Base-by-base conservation (phyloP, 1,140 invertebrate species). In the Plutomurus gul region DNA sequence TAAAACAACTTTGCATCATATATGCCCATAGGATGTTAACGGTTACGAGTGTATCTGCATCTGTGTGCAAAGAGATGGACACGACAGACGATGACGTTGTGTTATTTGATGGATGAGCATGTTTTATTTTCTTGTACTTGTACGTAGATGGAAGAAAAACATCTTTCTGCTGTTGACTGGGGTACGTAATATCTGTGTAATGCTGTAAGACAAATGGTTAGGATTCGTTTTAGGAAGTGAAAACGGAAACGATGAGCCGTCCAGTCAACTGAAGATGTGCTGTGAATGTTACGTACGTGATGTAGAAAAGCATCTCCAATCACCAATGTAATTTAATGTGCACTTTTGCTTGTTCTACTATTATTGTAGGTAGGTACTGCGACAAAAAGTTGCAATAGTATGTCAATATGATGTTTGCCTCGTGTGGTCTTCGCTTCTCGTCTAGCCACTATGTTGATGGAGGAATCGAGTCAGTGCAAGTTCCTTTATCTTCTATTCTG, bases 181-280 rank as follows among this genome's bases (percentile, higher is more conserved):
- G 11, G 39, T 13, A 43, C n/a, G 39, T 43, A 43, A 8, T 43
- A 43, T 13, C 39, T 43, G n/a, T 43, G 39, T 13, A 43, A 43
- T 30, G 36, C 36, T 33, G 36, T 65, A 30, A 65, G 56, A 16
- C 56, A 30, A 65, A 33, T 65, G 13, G n/a, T 33, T 65, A 65
- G 56, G 13, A 65, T 65, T 65, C 27, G 30, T 30, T 65, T 65
- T 65, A 65, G 56, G 56, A 65, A 65, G 56, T 65, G 56, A 65
- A 65, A 65, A 65, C 56, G 56, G 56, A 65, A 65, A 65, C 30
- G 56, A n/a, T 65, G 56, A 36, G 25, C 2, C n/a, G 39, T 43
- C 39, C 56, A 65, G 27, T 65, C 56, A n/a, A 65, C n/a, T 33
- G 11, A n/a, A 51, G 47, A 49, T 49, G 46, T n/a, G 46, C n/a